Conservation (phyloP, 1,140 invertebrate genomes). For the Centruroides vittatus region DNA sequence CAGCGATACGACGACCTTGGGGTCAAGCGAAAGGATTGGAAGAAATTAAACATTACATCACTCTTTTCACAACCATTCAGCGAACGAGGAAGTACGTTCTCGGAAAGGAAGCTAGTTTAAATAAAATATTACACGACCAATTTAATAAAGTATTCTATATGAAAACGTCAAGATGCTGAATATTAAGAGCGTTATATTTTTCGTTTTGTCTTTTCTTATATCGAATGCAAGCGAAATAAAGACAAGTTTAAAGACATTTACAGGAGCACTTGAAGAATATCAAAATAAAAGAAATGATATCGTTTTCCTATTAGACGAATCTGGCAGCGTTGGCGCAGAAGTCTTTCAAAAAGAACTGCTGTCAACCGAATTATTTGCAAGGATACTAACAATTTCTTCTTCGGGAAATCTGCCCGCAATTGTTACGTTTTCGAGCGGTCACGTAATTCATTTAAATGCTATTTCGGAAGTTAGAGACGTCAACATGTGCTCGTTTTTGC, state of each 20-base stretch:
- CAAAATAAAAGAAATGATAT: background rate
- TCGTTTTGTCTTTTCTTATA: no score
- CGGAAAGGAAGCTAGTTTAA: no score
- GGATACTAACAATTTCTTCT: background rate
- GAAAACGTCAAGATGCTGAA: no score
- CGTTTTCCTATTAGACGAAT: conserved; percentile 10
- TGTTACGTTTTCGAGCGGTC: background rate
- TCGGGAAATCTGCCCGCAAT: conserved; percentile 1
- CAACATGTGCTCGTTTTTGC: conserved; percentile 10
- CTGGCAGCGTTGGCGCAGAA: conserved; percentile 6
- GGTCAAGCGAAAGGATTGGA: no score
- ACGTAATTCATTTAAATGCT: background rate
- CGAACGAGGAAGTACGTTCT: no score
- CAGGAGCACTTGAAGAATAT: conserved; percentile 3
- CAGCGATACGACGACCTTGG: no score
- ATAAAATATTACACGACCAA: no score
- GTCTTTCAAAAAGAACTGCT: background rate
- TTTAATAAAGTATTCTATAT: no score
- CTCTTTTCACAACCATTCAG: no score
- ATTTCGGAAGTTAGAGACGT: conserved; percentile 1
- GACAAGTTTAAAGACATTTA: background rate
- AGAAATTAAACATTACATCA: no score
- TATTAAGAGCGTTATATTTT: no score
- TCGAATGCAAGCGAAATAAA: background rate
- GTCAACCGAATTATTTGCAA: conserved; percentile 2